Evolutionary conservation across 2,113 vertebrate genomes (phyloP), one percentile per base, ranked within the genome.

Genomic region (Etheostoma cragini): DNA sequence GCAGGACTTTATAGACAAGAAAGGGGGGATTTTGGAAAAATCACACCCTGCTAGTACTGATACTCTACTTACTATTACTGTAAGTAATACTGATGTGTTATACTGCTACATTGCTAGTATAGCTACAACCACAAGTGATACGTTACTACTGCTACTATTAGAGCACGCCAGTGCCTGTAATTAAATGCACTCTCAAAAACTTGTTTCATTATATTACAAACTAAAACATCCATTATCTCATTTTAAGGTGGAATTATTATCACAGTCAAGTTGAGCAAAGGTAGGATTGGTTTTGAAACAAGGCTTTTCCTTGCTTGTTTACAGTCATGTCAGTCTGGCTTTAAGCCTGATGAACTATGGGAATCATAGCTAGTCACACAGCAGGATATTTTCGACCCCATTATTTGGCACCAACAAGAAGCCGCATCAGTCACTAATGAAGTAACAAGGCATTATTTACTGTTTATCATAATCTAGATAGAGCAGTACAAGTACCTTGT

Each of bases 361-460:
- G 0, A 66, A 11, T 69, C 5, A 58, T 16, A 53, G 30, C 46
- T 17, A 67, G 60, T 54, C 52, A 54, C 50, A 67, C 22, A n/a
- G 8, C 26, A 78, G 63, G 38, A 53, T 74, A 58, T 76, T 63
- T 77, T 16, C n/a, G 19, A 30, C 17, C 15, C 22, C n/a, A 10
- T 75, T 46, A 69, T 72, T 73, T 62, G 35, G 17, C 63, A 64
- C 46, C 10, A 42, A 30, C 62, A 61, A 81, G 53, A 83, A 46
- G 49, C 46, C 5, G 2, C 30, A 49, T 67, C 56, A 14, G n/a
- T 47, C 45, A 80, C 80, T 76, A 75, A 72, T 69, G 56, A 22
- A 58, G 75, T 58, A 64, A 22, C 42, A 33, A 76, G 69, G 13
- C 56, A 33, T 72, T 83, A 72, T 70, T 91, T 88, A 76, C 72